phyloP scores from a whole-genome alignment of 2,113 vertebrate genomes.

The Penelope pileata region DNA sequence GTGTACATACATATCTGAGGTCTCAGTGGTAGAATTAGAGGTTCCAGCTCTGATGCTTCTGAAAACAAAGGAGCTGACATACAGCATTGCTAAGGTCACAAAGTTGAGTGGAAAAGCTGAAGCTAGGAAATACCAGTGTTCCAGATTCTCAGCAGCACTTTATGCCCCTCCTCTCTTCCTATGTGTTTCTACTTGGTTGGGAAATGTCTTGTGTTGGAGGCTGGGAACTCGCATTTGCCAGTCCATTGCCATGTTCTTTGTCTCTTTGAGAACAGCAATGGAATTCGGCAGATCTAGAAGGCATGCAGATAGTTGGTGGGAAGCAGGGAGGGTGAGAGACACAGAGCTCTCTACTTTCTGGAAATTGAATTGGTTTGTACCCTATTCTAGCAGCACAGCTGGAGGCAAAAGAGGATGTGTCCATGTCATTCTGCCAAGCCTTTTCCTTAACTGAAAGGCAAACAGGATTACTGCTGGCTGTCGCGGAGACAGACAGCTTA shows the following conservation, averaged over 20 bases:
- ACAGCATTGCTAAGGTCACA: background rate
- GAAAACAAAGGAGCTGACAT: background rate
- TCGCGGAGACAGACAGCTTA: background rate
- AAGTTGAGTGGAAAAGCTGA: background rate
- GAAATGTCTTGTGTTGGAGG: background rate
- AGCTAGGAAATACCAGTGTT: background rate
- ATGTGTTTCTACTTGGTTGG: background rate
- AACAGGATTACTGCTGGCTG: background rate
- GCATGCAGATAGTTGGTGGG: background rate
- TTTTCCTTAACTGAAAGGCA: background rate
- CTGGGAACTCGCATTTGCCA: background rate
- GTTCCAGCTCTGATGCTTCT: background rate
- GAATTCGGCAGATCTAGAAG: background rate
- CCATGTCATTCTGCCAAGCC: background rate
- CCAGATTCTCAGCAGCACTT: background rate
- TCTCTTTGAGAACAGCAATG: background rate
- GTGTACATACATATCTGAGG: background rate
- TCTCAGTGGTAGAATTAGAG: background rate
- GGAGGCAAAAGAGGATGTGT: background rate
- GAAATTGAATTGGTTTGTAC: background rate
- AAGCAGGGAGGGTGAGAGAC: background rate
- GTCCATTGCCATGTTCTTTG: background rate
- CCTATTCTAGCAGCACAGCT: background rate
- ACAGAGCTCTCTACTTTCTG: background rate
- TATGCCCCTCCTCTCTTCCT: background rate